Conservation (phyloP, 2,888 invertebrate species). For the Steinernema carpocapsae region DNA sequence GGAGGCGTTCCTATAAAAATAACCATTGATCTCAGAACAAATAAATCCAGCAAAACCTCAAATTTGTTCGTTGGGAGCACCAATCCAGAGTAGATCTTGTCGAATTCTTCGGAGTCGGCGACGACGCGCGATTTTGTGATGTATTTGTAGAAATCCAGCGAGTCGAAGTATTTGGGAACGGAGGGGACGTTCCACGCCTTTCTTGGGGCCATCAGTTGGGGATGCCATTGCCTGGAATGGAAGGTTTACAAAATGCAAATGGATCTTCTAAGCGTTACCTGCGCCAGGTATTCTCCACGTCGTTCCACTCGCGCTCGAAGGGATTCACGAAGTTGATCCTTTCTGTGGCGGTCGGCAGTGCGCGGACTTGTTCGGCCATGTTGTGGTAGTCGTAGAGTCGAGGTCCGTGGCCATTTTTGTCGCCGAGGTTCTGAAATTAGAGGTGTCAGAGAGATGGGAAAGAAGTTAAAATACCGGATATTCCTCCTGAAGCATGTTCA, state of each 20-base stretch:
- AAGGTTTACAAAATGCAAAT: background rate
- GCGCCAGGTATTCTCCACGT: constrained; percentile 62
- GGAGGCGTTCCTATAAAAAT: constrained; percentile 45
- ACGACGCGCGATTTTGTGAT: constrained; percentile 62
- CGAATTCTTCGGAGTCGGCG: constrained; percentile 40
- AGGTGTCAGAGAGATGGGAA: background rate
- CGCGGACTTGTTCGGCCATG: constrained; percentile 59
- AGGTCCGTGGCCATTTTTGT: constrained; percentile 54
- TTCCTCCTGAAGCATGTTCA: constrained; percentile 59
- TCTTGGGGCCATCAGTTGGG: constrained; percentile 55
- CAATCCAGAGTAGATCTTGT: constrained; percentile 33
- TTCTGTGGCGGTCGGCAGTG: constrained; percentile 59
- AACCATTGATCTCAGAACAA: constrained; percentile 48
- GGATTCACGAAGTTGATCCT: constrained; percentile 65
- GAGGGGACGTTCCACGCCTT: constrained; percentile 63
- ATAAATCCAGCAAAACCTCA: constrained; percentile 38
- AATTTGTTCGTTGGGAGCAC: constrained; percentile 36
- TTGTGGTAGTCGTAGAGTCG: constrained; percentile 64
- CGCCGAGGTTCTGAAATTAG: constrained; percentile 51
- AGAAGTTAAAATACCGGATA: constrained; percentile 43
- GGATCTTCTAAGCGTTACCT: constrained; percentile 45
- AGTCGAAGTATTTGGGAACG: constrained; percentile 61
- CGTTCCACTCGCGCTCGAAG: constrained; percentile 64
- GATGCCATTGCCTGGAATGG: constrained; percentile 56
- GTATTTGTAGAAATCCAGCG: constrained; percentile 61